Evolutionary conservation across 2,888 invertebrate species (phyloP), one percentile per base, ranked within the genome.

Genomic region (Hirtodrosophila alboralis): DNA sequence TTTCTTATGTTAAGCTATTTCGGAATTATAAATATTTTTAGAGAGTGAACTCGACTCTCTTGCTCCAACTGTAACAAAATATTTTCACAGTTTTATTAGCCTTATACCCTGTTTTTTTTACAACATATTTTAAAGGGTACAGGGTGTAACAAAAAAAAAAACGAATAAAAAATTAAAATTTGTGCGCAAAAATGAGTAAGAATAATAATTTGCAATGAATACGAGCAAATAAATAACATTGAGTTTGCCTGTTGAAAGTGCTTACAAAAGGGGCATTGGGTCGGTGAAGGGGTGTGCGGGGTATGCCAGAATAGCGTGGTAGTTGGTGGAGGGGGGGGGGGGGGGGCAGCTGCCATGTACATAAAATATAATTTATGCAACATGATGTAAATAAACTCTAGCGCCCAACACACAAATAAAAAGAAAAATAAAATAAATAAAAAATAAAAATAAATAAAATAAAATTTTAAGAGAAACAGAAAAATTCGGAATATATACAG

Each of bases 131-230:
- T n/a, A n/a, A n/a, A n/a, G n/a, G n/a, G n/a, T n/a, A n/a, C n/a
- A n/a, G n/a, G n/a, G n/a, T n/a, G n/a, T n/a, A n/a, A n/a, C 9
- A 27, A 9, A 26, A 36, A 26, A 12, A 43, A 36, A 28, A 33
- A 23, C 10, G n/a, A 36, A 63, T 28, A 37, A 26, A 44, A 16
- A 45, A n/a, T 13, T 9, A 12, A 5, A 18, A 16, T 13, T 12
- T 63, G 30, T 41, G 40, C 45, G 27, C 6, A 58, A 38, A 45
- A 27, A 47, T 65, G 52, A 49, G 60, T 6, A 60, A 47, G 38
- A 52, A 45, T 47, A 56, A 59, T 56, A 68, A 59, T 69, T 59
- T 68, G 47, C 63, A 68, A 54, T 54, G 53, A 58, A 68, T 67
- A 26, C 23, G 49, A 13, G 40, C 34, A 44, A 31, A 28, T 57